phyloP scores from a whole-genome alignment of 2,888 invertebrate species.

The Drosophila imparisetae region DNA sequence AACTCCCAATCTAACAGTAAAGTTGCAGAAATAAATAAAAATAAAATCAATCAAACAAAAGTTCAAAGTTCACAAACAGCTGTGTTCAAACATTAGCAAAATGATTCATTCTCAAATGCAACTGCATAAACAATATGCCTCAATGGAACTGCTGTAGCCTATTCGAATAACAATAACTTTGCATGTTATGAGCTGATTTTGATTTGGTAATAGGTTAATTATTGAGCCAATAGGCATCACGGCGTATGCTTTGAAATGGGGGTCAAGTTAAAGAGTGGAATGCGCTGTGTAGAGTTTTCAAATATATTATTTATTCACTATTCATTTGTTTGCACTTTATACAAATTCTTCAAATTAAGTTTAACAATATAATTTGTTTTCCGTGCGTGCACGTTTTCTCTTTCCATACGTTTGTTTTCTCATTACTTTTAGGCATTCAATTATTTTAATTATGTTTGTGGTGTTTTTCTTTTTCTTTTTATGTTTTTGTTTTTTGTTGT shows the following conservation, averaged over 20 bases:
- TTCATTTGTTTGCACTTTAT: slow-evolving; percentile 56
- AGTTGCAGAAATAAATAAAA: background rate
- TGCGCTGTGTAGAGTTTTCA: slow-evolving; percentile 39
- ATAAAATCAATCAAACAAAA: background rate
- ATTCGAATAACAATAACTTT: background rate
- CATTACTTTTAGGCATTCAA: slow-evolving; percentile 22
- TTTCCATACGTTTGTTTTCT: slow-evolving; percentile 13
- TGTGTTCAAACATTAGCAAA: background rate
- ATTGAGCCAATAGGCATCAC: slow-evolving; percentile 11
- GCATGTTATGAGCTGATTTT: slow-evolving; percentile 32
- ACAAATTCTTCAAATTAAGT: slow-evolving; percentile 54
- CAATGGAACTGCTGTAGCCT: background rate
- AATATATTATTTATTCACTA: slow-evolving; percentile 75
- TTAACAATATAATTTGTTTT: slow-evolving; percentile 56
- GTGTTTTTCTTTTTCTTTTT: slow-evolving; percentile 10
- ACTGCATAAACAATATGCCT: slow-evolving; percentile 4
- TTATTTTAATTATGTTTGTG: slow-evolving; percentile 32
- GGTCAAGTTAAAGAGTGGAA: background rate
- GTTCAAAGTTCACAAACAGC: background rate
- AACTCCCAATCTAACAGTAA: background rate
- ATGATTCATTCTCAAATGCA: background rate
- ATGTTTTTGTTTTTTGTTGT: background rate
- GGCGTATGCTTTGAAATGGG: background rate
- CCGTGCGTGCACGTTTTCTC: slow-evolving; percentile 29
- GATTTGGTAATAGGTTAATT: slow-evolving; percentile 45